Evolutionary conservation across 2,797 vertebrate species (phyloP).

Genomic region (Sebastes nivosus): DNA sequence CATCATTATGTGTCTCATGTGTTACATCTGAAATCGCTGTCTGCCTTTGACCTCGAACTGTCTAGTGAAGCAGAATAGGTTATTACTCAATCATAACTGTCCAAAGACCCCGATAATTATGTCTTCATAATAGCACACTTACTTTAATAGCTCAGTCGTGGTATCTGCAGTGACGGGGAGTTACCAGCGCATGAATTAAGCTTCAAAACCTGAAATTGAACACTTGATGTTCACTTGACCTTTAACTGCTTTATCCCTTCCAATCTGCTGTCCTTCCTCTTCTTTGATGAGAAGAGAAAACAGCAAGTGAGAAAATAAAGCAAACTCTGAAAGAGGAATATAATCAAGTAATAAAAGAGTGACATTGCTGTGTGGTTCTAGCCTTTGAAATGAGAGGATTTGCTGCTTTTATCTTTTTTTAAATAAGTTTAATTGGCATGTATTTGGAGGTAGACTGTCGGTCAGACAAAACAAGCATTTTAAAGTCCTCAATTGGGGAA

Average conservation of each 20-base stretch:
- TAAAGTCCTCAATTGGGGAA: not conserved
- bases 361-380: not conserved
- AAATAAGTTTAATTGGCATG: not conserved
- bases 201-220: slow-evolving; percentile 20
- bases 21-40: not conserved
- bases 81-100: not conserved
- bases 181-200: slow-evolving; percentile 3
- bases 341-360: not conserved
- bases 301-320: not conserved
- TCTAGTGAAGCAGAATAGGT: not conserved
- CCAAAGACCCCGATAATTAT: slow-evolving; percentile 3
- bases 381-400: not conserved
- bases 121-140: not conserved
- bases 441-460: not conserved
- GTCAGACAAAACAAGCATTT: not conserved
- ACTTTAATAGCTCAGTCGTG: not conserved
- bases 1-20: not conserved
- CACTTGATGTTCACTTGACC: slow-evolving; percentile 37
- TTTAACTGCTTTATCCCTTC: slow-evolving; percentile 2
- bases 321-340: not conserved
- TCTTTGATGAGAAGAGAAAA: not conserved
- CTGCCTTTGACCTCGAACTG: not conserved
- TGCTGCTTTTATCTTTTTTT: not conserved
- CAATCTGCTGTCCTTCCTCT: not conserved
- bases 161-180: not conserved